phyloP scores from a whole-genome alignment of 2,888 invertebrate species.

The Cataglyphis altisquamis region DNA sequence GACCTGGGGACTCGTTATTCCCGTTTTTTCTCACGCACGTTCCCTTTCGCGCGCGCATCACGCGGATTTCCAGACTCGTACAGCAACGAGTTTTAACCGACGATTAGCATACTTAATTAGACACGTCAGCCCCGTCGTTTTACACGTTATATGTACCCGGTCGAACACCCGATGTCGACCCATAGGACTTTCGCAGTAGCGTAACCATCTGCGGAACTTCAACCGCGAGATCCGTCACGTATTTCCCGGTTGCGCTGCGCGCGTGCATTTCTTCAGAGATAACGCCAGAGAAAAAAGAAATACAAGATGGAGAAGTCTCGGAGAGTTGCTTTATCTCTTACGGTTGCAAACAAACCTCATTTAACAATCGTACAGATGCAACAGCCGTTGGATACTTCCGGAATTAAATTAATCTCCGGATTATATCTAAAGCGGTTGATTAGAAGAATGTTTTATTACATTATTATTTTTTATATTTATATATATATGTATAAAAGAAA shows the following conservation, averaged over 20 bases:
- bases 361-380: background rate
- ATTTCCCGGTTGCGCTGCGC: constrained; percentile 21
- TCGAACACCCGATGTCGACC: constrained; percentile 56
- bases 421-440: background rate
- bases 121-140: constrained; percentile 63
- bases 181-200: constrained; percentile 42
- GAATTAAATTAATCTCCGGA: constrained; percentile 24
- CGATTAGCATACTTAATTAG: constrained; percentile 74
- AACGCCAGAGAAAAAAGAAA: constrained; percentile 7
- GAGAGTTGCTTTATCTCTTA: constrained; percentile 14
- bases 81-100: constrained; percentile 59
- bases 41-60: constrained; percentile 37
- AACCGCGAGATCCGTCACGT: constrained; percentile 36
- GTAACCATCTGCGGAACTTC: constrained; percentile 46
- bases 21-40: constrained; percentile 35
- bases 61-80: constrained; percentile 53
- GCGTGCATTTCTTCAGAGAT: constrained; percentile 21
- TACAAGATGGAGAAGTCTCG: constrained; percentile 3
- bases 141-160: constrained; percentile 65
- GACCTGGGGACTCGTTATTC: background rate
- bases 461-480: no score
- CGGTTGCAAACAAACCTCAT: constrained; percentile 16
- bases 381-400: background rate
- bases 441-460: background rate
- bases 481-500: background rate